A percentile compares a stretch with the other conserved stretches of the same genome.
phyloP scores from a whole-genome alignment of 2,888 invertebrate genomes.

The Xylophagus ater region DNA sequence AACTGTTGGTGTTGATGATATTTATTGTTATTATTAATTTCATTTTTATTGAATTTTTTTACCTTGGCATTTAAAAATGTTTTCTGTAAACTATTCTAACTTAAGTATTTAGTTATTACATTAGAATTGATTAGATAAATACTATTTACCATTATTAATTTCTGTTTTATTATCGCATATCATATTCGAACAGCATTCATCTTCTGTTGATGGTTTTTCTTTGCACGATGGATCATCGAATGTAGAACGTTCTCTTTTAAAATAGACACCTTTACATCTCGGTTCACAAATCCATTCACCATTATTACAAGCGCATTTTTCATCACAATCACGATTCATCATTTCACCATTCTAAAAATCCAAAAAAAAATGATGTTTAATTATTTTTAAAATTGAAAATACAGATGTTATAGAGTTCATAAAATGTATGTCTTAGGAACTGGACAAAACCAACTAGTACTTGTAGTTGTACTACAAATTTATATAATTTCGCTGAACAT shows the following conservation, averaged over 20 bases:
- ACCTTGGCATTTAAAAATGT: slow-evolving; percentile 22
- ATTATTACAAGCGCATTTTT: slow-evolving; percentile 59
- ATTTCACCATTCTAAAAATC: slow-evolving; percentile 56
- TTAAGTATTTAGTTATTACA: too few species aligned
- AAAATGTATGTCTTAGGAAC: too few species aligned
- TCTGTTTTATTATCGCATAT: slow-evolving; percentile 52
- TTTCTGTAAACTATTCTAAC: too few species aligned
- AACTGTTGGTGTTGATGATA: slow-evolving; percentile 30
- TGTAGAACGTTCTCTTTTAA: slow-evolving; percentile 52
- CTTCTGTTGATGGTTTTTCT: slow-evolving; percentile 55
- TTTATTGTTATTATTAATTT: slow-evolving; percentile 26
- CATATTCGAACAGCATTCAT: slow-evolving; percentile 59
- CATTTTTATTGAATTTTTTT: too few species aligned
- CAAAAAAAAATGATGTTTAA: too few species aligned
- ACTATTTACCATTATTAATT: slow-evolving; percentile 32
- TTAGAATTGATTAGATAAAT: too few species aligned
- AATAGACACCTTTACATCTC: slow-evolving; percentile 57
- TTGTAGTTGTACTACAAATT: too few species aligned
- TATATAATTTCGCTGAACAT: too few species aligned
- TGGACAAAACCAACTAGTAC: too few species aligned
- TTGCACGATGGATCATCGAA: slow-evolving; percentile 61
- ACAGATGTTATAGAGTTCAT: too few species aligned
- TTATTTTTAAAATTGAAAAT: too few species aligned
- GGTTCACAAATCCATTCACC: slow-evolving; percentile 63
- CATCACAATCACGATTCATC: slow-evolving; percentile 63